Percentiles rank a stretch among this genome's conserved stretches.
Conservation (phyloP, 2,888 invertebrate species). For the Syritta pipiens region DNA sequence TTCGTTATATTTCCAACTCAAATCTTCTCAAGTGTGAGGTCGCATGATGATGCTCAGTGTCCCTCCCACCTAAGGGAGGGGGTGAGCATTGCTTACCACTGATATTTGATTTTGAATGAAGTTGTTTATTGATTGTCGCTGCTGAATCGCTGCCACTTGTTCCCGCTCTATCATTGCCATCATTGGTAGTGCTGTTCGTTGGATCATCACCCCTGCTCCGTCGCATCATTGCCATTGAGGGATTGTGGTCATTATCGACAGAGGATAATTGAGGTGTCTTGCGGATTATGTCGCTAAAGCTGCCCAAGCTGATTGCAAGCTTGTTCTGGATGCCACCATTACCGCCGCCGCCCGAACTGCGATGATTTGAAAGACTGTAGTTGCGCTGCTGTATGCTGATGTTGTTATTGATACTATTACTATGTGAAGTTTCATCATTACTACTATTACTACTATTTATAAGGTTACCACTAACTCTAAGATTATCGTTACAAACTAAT, state of each 20-base stretch:
- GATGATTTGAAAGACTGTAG: slow-evolving; percentile 53
- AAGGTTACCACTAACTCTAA: slow-evolving; percentile 55
- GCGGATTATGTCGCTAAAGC: slow-evolving; percentile 72
- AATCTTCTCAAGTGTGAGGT: slow-evolving; percentile 82
- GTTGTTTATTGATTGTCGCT: slow-evolving; percentile 32
- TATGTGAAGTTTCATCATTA: slow-evolving; percentile 61
- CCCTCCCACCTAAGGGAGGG: slow-evolving; percentile 85
- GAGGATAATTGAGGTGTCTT: slow-evolving; percentile 79
- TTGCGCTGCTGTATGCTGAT: slow-evolving; percentile 62
- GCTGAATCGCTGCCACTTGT: slow-evolving; percentile 26
- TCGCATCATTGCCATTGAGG: slow-evolving; percentile 54
- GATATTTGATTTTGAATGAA: slow-evolving; percentile 55
- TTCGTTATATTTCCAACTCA: slow-evolving; percentile 80
- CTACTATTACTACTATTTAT: slow-evolving; percentile 51
- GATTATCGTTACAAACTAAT: slow-evolving; percentile 69
- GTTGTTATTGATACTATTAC: slow-evolving; percentile 58
- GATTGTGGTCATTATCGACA: slow-evolving; percentile 79
- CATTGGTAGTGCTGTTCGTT: slow-evolving; percentile 63
- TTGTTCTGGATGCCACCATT: slow-evolving; percentile 64
- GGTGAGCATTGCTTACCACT: slow-evolving; percentile 76
- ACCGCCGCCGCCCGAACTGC: slow-evolving; percentile 29
- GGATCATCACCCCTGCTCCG: slow-evolving; percentile 66
- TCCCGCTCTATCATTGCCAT: slow-evolving; percentile 70
- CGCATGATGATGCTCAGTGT: slow-evolving; percentile 81
- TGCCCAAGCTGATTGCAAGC: slow-evolving; percentile 72